These are phyloP conservation scores for Drosophila helvetica DNA, from an alignment of 2,888 invertebrate species.

Conservation along the genomic window DNA sequence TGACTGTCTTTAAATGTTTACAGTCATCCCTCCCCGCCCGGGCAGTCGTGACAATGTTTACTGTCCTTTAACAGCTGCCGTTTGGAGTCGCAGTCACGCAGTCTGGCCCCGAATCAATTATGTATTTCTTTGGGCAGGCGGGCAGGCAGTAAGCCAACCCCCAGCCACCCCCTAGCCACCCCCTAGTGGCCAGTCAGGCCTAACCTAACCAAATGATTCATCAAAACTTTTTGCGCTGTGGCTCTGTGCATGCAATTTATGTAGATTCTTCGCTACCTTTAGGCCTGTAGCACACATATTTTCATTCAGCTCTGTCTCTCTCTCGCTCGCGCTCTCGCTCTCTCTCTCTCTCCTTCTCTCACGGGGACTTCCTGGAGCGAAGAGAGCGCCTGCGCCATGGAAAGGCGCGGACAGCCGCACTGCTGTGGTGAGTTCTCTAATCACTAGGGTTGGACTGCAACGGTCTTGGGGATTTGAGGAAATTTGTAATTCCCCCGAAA, in stretches of 20 bases:
- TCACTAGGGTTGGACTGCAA: neutral
- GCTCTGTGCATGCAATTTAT: conserved; percentile 31
- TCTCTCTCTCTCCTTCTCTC: conserved; percentile 7
- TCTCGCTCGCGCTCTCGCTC: too few species aligned
- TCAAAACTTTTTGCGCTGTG: conserved; percentile 29
- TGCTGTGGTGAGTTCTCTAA: conserved; percentile 6
- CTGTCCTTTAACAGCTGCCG: conserved; percentile 21
- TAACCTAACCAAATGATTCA: conserved; percentile 64
- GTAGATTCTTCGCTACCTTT: conserved; percentile 35
- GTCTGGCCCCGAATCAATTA: conserved; percentile 50
- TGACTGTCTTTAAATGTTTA: conserved; percentile 4
- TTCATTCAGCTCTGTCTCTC: conserved; percentile 26
- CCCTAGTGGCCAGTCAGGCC: conserved; percentile 36
- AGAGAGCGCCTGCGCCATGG: conserved; percentile 55
- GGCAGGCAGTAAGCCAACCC: conserved; percentile 49
- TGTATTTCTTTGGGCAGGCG: conserved; percentile 39
- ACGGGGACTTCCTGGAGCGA: conserved; percentile 13
- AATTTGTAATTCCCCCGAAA: neutral
- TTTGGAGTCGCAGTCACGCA: conserved; percentile 51
- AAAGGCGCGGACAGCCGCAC: conserved; percentile 11
- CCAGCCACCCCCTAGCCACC: conserved; percentile 2
- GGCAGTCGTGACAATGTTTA: conserved; percentile 17
- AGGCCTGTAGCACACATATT: conserved; percentile 42
- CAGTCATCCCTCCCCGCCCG: neutral
- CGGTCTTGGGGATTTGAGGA: neutral